Evolutionary conservation across 2,797 vertebrate species (phyloP).

Genomic region (Coregonus sp.): DNA sequence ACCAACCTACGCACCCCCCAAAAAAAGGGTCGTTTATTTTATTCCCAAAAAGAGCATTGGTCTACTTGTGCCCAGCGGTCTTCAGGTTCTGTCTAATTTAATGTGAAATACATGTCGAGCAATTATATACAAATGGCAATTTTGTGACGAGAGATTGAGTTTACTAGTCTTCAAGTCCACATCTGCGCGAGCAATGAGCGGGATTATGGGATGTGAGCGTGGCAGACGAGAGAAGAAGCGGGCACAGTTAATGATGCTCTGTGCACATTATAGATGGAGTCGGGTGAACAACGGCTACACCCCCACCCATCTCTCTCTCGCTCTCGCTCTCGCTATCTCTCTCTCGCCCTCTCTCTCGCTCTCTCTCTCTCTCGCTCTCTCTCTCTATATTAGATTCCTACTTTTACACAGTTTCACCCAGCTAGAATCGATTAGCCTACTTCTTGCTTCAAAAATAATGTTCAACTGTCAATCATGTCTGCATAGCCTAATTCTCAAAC

Average conservation of each 20-base stretch:
- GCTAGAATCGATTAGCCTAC: too few species aligned
- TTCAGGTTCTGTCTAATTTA: constrained; percentile 51
- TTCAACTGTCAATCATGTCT: too few species aligned
- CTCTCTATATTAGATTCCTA: neutral
- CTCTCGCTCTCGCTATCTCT: neutral
- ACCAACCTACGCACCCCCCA: constrained; percentile 52
- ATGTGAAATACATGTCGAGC: constrained; percentile 55
- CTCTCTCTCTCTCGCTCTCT: neutral
- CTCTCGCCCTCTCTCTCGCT: neutral
- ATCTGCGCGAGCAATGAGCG: constrained; percentile 24
- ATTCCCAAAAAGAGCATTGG: constrained; percentile 57
- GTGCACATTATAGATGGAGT: constrained; percentile 33
- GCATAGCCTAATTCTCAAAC: too few species aligned
- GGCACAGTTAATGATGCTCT: constrained; percentile 20
- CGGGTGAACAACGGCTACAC: constrained; percentile 15
- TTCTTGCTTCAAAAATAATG: too few species aligned
- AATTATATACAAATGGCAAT: neutral
- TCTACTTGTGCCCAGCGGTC: constrained; percentile 24
- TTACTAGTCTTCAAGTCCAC: neutral
- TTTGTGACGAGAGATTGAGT: neutral
- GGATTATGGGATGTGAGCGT: constrained; percentile 36
- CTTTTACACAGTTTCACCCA: neutral
- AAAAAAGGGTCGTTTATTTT: constrained; percentile 41
- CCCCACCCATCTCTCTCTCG: too few species aligned
- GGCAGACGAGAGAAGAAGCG: constrained; percentile 26